Evolutionary conservation across 2,888 invertebrate species (phyloP).

Genomic region (Beris morrisii): DNA sequence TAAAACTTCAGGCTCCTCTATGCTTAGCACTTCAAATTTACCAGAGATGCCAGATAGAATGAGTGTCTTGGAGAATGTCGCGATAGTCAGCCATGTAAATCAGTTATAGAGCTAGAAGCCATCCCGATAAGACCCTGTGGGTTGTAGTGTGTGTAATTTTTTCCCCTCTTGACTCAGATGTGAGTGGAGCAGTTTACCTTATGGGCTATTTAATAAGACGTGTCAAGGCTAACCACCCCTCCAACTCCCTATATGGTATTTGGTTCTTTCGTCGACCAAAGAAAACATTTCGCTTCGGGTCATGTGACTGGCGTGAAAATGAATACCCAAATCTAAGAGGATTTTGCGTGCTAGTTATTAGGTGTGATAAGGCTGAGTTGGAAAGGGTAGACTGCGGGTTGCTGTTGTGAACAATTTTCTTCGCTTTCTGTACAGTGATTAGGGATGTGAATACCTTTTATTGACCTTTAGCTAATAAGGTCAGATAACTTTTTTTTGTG

Average conservation of each 20-base stretch:
- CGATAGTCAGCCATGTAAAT: too few relatives aligned
- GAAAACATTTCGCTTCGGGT: constrained; percentile 13
- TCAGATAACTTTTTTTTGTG: constrained; percentile 28
- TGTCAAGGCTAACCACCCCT: constrained; percentile 24
- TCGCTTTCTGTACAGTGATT: constrained; percentile 7
- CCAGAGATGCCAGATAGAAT: too few relatives aligned
- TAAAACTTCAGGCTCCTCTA: too few relatives aligned
- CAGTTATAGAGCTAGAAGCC: too few relatives aligned
- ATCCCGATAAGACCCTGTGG: too few relatives aligned
- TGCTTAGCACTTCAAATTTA: too few relatives aligned
- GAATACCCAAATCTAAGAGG: constrained; percentile 18
- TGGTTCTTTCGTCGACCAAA: neutral
- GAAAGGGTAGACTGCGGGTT: neutral
- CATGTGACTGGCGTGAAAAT: constrained; percentile 14
- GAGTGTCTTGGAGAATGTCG: too few relatives aligned
- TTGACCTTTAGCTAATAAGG: constrained; percentile 35
- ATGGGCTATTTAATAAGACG: constrained; percentile 7
- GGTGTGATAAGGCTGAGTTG: constrained; percentile 23
- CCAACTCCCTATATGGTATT: neutral
- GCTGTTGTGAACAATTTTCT: constrained; percentile 16
- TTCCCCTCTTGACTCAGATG: too few relatives aligned
- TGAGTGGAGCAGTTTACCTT: too few relatives aligned
- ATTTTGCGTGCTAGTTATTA: constrained; percentile 27
- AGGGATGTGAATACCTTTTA: constrained; percentile 16
- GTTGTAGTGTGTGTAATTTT: too few relatives aligned